Evolutionary conservation across 2,797 vertebrate genomes (phyloP).

Genomic region (Eleutherodactylus coqui): DNA sequence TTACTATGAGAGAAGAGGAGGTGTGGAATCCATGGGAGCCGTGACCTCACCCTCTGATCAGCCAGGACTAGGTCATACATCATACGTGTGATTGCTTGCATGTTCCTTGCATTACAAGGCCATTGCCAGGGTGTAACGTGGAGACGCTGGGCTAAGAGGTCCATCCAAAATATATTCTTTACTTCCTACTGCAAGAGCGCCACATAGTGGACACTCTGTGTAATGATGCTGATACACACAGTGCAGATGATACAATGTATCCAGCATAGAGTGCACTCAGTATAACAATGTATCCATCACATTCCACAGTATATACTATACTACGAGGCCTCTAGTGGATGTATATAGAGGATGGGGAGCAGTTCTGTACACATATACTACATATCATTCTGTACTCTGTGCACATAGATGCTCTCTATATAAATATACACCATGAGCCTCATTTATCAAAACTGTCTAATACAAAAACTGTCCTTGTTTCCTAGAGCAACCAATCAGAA

Average conservation of each 20-base stretch:
- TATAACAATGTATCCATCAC: neutral
- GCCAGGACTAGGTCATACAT: neutral
- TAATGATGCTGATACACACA: neutral
- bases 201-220: constrained; percentile 23
- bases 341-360: too few species aligned
- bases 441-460: too few species aligned
- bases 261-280: neutral
- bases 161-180: neutral
- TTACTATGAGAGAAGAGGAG: neutral
- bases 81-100: neutral
- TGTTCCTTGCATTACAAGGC: neutral
- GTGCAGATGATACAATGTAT: neutral
- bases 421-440: too few species aligned
- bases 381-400: too few species aligned
- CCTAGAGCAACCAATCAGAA: too few species aligned
- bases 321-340: too few species aligned
- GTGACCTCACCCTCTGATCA: neutral
- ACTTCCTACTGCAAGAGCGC: neutral
- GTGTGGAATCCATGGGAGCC: neutral
- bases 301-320: too few species aligned
- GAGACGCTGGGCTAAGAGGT: neutral
- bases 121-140: neutral
- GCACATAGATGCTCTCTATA: too few species aligned
- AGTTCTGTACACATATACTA: too few species aligned
- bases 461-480: too few species aligned